Base-by-base conservation (phyloP, 2,888 invertebrate species). In the Poecilobothrus nobilitatus region DNA sequence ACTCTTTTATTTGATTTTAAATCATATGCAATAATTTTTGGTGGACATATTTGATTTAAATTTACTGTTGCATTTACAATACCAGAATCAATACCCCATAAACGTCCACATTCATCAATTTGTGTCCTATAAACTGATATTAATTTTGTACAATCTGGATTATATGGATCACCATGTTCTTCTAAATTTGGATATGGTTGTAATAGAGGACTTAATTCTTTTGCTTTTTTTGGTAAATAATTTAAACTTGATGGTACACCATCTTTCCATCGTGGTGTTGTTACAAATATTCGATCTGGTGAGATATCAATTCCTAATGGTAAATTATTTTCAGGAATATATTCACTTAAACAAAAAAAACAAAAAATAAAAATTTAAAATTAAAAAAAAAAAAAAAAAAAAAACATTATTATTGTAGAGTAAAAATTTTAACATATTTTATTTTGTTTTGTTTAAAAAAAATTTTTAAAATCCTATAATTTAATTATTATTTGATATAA, bases 61-160 rank as follows among this genome's bases (percentile, higher is more conserved):
- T 83, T 83, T n/a, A 86, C 85, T 20, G 87, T 88, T 1, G 88
- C 85, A 74, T 92, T 86, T 5, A 89, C 86, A 76, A 90, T 88
- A 0, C 93, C 93, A 0, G 91, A 90, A 79, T 93, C 92, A 70
- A 93, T 81, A 0, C 91, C 86, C 92, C 92, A 93, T 6, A 93
- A 82, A 62, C 91, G 85, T 66, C 89, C 88, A 73, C 93, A 93
- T 0, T 85, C 83, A 78, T 93, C 93, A 0, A 88, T 87, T 74
- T 86, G 86, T 65, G 91, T 83, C 33, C 93, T 85, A 76, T 92
- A 92, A 1, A 92, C 91, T 1, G 92, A 92, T 0, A 89, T 89
- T 61, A 92, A 79, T 61, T 89, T 87, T 2, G 85, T 83, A 75
- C 92, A 92, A 69, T 87, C 84, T 0, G 79, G 77, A 66, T 75